Base-by-base conservation (phyloP, 2,797 vertebrate species). In the Neosilurus hyrtlii region DNA sequence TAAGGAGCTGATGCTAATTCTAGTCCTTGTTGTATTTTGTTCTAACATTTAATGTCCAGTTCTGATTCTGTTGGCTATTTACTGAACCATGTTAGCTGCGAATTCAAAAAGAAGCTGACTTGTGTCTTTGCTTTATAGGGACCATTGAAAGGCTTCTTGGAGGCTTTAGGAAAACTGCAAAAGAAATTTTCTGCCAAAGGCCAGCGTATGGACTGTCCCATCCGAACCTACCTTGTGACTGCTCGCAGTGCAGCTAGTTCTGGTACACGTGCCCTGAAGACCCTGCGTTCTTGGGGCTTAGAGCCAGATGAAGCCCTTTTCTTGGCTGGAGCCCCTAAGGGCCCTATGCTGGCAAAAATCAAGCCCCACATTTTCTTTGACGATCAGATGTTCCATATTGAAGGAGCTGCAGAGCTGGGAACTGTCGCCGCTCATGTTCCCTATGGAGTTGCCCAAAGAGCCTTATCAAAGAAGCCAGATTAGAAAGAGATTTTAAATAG, bases 231-330 rank as follows among this genome's bases (percentile, higher is more conserved):
- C 91, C 88, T 99, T 87, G 97, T 99, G 85, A 99, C 97, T 0
- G 96, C 97, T 16, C 94, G 97, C 16, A 97, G 96, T 0, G 97
- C 97, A 0, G 97, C 96, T 92, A 99, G 97, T 85, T 97, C 96
- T 0, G 97, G 97, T 0, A 95, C 96, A 16, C 93, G 97, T 2
- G 97, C 96, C 68, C 92, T 99, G 72, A 98, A 97, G 88, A 99
- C 97, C 63, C 91, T 99, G 85, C 94, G 96, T 30, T 96, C 95
- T 9, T 99, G 97, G 97, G 97, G 97, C 3, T 92, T 99, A 88
- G 97, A 99, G 92, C 96, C 96, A 0, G 97, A 99, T 3, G 97
- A 99, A 83, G 97, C 97, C 43, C 90, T 99, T 24, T 99, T 99
- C 86, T 92, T 99, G n/a, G 97, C 97, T 0, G 97, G 97, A 2